phyloP scores from a whole-genome alignment of 2,888 invertebrate species.

The Tortrix viridana region DNA sequence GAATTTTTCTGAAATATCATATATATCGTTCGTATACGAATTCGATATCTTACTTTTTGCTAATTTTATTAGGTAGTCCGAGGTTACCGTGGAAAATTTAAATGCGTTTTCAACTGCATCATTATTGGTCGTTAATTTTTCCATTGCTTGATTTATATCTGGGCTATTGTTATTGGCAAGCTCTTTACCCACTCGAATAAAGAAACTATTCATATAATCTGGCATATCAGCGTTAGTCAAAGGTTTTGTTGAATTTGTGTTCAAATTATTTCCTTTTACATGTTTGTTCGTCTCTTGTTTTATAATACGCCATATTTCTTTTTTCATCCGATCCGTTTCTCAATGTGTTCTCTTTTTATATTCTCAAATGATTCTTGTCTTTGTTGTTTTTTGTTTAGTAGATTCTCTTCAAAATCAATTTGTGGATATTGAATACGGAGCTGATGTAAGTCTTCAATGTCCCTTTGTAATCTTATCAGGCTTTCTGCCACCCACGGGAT shows the following conservation, averaged over 20 bases:
- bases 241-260: not conserved
- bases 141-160: not conserved
- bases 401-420: not conserved
- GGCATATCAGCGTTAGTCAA: not conserved
- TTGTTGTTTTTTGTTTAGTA: not conserved
- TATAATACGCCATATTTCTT: constrained; percentile 1
- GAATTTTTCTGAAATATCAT: not conserved
- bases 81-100: not conserved
- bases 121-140: not conserved
- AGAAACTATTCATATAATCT: not conserved
- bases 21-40: not conserved
- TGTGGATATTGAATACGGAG: constrained; percentile 4
- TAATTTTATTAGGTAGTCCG: not conserved
- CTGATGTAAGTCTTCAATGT: not conserved
- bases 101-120: not conserved
- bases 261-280: constrained; percentile 1
- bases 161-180: not conserved
- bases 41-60: not conserved
- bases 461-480: not conserved
- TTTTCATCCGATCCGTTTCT: not conserved
- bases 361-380: not conserved
- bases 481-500: constrained; percentile 2
- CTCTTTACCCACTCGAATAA: not conserved
- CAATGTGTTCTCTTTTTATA: not conserved
- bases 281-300: not conserved